phyloP scores from a whole-genome alignment of 1,140 invertebrate genomes.

The Eupeodes corollae region DNA sequence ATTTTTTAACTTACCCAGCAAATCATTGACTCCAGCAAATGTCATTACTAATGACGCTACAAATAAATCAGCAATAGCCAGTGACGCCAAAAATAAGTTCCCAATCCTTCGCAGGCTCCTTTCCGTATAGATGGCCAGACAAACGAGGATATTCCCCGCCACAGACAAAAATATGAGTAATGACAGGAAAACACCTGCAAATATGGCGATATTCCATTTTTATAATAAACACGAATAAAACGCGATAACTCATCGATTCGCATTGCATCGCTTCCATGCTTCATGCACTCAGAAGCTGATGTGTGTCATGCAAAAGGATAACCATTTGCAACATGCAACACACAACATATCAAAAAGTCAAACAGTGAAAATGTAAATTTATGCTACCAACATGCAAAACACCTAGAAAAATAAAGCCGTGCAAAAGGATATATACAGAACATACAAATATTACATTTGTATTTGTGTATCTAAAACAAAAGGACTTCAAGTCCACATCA shows the following conservation, averaged over 20 bases:
- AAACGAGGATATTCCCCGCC: conserved; percentile 88
- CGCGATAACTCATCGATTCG: neutral
- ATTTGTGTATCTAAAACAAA: too few relatives aligned
- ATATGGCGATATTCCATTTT: neutral
- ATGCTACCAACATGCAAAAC: too few relatives aligned
- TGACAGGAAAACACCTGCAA: conserved; percentile 69
- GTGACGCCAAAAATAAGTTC: conserved; percentile 88
- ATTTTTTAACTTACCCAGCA: conserved; percentile 43
- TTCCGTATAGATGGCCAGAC: conserved; percentile 91
- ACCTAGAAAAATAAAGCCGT: too few relatives aligned
- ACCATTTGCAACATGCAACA: too few relatives aligned
- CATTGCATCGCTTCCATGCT: too few relatives aligned
- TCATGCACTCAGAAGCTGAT: too few relatives aligned
- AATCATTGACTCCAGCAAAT: conserved; percentile 77
- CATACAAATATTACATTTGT: too few relatives aligned
- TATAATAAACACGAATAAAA: neutral
- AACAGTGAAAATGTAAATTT: too few relatives aligned
- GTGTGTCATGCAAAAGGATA: too few relatives aligned
- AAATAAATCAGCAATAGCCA: conserved; percentile 91
- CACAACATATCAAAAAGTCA: too few relatives aligned
- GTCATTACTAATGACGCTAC: conserved; percentile 92
- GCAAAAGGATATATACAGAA: too few relatives aligned
- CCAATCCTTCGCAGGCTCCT: conserved; percentile 81
- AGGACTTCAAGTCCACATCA: too few relatives aligned
- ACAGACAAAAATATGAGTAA: conserved; percentile 86